Base-by-base conservation (phyloP, 2,113 vertebrate genomes). In the Stegastes partitus region DNA sequence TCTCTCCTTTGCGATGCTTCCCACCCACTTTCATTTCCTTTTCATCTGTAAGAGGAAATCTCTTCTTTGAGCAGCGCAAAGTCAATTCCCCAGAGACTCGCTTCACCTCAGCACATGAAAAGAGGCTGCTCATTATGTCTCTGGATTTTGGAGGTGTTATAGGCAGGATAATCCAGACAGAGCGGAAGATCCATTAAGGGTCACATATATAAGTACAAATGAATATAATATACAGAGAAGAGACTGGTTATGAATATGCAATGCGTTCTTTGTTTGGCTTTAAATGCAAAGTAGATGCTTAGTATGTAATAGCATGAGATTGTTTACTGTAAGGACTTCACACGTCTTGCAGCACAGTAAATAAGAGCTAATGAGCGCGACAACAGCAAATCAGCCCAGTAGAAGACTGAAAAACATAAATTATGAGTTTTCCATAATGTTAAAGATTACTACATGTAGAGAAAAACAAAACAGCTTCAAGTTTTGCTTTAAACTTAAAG, bases 21-120 rank as follows among this genome's bases (percentile, higher is more conserved):
- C 69, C 66, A 68, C 79, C 51, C 66, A 68, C 75, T 87, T 84
- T 82, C 39, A 74, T 87, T 85, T 88, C 80, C 84, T 80, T 83
- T 87, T 87, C 81, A 89, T 89, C 83, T 89, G 50, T 45, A 67
- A 78, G 77, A 84, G 80, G 81, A 87, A 87, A 79, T 79, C 75
- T 77, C 34, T 37, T 76, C 51, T 89, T 83, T 78, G 79, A 85
- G 77, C 57, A 63, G 69, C 72, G 53, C 42, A 56, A 54, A 67
- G 55, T 77, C 47, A 59, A 58, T 79, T 62, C 81, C 63, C 22
- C 66, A 15, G 72, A 51, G 77, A 66, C 74, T 77, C 15, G 21
- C 42, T 79, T 77, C 66, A 67, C 79, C 59, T 69, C 73, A 70
- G 31, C 73, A 82, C 78, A 84, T 63, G 55, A 9, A 82, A 80